These are phyloP conservation scores for Pseudonaja textilis DNA, from an alignment of 2,113 vertebrate species.

Conservation along the genomic window DNA sequence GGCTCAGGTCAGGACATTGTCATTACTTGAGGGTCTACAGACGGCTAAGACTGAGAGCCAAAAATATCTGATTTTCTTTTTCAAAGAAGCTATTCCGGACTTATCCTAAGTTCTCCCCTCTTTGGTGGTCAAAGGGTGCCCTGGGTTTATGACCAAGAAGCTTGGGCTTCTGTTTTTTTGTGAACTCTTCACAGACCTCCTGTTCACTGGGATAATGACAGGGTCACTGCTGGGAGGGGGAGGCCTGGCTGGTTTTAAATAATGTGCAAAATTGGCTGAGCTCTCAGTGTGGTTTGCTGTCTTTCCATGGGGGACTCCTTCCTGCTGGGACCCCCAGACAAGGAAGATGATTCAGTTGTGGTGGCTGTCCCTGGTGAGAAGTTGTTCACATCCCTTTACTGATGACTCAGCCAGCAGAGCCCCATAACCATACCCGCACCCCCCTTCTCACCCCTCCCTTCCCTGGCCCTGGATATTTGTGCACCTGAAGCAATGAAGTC, in stretches of 20 bases:
- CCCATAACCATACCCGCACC: slow-evolving; percentile 10
- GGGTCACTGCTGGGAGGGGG: slow-evolving; percentile 48
- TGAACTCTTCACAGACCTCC: slow-evolving; percentile 16
- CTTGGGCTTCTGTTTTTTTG: slow-evolving; percentile 1
- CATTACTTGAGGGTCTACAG: neutral
- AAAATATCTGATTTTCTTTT: neutral
- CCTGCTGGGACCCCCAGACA: slow-evolving; percentile 27
- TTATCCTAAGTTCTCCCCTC: neutral
- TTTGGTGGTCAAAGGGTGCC: neutral
- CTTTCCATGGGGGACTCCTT: slow-evolving; percentile 55
- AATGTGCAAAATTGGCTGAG: slow-evolving; percentile 60
- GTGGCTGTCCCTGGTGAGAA: slow-evolving; percentile 9
- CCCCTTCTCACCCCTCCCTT: neutral
- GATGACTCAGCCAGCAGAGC: slow-evolving; percentile 45
- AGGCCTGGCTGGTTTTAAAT: slow-evolving; percentile 63
- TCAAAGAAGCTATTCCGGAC: neutral
- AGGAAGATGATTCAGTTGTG: slow-evolving; percentile 47
- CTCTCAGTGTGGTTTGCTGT: slow-evolving; percentile 57
- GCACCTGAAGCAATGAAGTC: neutral
- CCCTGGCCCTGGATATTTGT: neutral
- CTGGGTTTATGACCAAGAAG: neutral
- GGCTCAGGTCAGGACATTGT: neutral
- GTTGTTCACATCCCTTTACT: neutral
- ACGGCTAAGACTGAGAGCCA: neutral
- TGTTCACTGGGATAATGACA: slow-evolving; percentile 56